phyloP scores from a whole-genome alignment of 2,113 vertebrate species.

The Sorex araneus region DNA sequence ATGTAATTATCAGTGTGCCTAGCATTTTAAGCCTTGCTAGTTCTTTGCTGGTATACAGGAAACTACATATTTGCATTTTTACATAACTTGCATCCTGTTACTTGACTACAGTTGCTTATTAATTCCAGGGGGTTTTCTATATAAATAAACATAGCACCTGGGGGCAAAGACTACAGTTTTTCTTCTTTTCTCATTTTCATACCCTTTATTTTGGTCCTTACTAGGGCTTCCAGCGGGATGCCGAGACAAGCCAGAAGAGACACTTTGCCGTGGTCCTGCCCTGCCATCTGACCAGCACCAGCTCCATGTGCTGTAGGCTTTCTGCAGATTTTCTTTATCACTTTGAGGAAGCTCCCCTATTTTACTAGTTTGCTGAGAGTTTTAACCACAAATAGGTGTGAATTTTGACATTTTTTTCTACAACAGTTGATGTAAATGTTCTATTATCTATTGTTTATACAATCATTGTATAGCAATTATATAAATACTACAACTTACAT shows the following conservation, averaged over 20 bases:
- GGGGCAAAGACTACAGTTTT: neutral
- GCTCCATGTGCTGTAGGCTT: neutral
- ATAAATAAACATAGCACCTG: neutral
- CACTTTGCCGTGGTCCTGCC: neutral
- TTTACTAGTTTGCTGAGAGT: neutral
- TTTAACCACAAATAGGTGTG: neutral
- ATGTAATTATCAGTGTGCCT: neutral
- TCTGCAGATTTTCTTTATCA: neutral
- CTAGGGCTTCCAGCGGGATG: neutral
- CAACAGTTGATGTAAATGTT: neutral
- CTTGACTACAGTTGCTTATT: neutral
- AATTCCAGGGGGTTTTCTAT: neutral
- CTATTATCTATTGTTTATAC: neutral
- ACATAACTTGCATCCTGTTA: neutral
- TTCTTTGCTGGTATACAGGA: neutral
- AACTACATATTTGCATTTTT: neutral
- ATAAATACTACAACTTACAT: neutral
- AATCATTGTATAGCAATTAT: neutral
- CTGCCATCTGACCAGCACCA: no score
- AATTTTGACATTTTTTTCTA: neutral
- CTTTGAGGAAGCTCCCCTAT: neutral
- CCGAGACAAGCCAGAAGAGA: no score
- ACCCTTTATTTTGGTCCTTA: neutral
- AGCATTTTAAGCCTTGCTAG: neutral
- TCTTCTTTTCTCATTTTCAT: neutral